Conservation (phyloP, 2,797 vertebrate species). For the Avahi laniger region DNA sequence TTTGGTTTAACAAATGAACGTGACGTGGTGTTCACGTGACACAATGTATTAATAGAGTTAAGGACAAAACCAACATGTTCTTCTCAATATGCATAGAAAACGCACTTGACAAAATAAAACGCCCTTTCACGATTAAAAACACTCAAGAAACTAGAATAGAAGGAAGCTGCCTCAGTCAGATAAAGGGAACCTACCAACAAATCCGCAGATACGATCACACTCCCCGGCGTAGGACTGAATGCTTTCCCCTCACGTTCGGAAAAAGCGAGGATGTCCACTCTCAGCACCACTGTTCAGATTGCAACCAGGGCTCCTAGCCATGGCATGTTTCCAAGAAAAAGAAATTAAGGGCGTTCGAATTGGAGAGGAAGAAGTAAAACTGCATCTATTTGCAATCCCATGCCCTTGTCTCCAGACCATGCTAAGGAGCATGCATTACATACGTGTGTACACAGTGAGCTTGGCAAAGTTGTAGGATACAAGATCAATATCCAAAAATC, state of each 20-base stretch:
- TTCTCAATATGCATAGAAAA: not conserved
- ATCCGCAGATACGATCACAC: not conserved
- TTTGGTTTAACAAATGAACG: not conserved
- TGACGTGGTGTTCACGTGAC: too few species aligned
- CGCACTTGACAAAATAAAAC: not conserved
- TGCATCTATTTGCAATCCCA: not conserved
- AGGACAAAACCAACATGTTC: too few species aligned
- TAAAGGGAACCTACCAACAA: not conserved
- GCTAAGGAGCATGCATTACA: not conserved
- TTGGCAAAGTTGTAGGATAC: not conserved
- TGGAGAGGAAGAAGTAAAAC: not conserved
- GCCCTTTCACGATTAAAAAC: not conserved
- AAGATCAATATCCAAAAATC: not conserved
- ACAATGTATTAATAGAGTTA: not conserved
- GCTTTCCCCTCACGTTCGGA: not conserved
- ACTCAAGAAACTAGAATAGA: too few species aligned
- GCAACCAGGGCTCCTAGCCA: not conserved
- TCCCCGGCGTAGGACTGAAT: not conserved
- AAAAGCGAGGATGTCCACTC: not conserved
- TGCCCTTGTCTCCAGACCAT: not conserved
- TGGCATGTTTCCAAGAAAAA: not conserved
- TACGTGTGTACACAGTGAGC: too few species aligned
- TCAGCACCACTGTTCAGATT: too few species aligned
- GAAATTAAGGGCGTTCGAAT: not conserved
- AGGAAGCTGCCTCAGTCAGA: not conserved